Evolutionary conservation across 2,888 invertebrate species (phyloP).

Genomic region (Resseliella maxima): DNA sequence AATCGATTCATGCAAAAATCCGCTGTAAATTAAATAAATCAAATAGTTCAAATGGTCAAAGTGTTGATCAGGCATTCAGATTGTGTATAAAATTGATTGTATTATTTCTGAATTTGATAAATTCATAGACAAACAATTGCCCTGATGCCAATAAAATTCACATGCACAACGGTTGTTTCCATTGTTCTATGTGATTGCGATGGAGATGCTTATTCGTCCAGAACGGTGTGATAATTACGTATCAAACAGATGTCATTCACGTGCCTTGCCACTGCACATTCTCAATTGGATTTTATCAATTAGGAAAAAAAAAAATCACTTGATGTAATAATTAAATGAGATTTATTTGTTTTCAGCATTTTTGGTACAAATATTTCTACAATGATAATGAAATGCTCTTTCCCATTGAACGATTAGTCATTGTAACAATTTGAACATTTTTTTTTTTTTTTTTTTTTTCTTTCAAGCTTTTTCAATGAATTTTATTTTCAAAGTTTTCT

Average conservation of each 20-base stretch:
- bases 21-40: constrained; percentile 33
- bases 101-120: neutral
- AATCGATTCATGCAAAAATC: neutral
- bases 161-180: neutral
- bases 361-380: neutral
- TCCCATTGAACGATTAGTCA: neutral
- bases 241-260: constrained; percentile 51
- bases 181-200: neutral
- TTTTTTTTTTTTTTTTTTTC: no score
- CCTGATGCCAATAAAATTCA: neutral
- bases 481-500: neutral
- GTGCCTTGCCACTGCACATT: neutral
- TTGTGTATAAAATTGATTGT: neutral
- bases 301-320: constrained; percentile 15
- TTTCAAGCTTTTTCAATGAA: neutral
- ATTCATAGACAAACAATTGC: neutral
- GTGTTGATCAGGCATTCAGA: neutral
- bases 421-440: neutral
- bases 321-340: constrained; percentile 37
- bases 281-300: constrained; percentile 18
- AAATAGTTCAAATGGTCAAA: neutral
- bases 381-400: no score
- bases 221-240: constrained; percentile 51
- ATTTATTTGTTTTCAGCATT: neutral
- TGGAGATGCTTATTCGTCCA: constrained; percentile 27